Evolutionary conservation across 2,797 vertebrate species (phyloP).

Genomic region (Cottoperca gobio): DNA sequence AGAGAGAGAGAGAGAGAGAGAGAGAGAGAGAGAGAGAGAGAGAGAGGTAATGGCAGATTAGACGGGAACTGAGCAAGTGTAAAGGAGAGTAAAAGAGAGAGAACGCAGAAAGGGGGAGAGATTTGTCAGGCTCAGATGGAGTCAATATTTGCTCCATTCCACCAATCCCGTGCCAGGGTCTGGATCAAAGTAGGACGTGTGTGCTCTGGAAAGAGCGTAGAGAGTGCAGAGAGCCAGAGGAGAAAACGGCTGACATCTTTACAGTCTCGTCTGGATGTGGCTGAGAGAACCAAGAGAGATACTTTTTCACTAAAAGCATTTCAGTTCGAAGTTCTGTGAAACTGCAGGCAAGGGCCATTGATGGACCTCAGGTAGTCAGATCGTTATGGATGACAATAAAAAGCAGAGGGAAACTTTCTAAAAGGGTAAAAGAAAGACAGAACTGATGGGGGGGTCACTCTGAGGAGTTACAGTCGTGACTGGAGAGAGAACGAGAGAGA

Average conservation of each 20-base stretch:
- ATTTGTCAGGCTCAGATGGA: slow-evolving; percentile 77
- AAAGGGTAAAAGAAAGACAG: slow-evolving; percentile 6
- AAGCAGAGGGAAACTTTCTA: neutral
- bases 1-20: slow-evolving; percentile 81
- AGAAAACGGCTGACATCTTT: slow-evolving; percentile 54
- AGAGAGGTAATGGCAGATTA: slow-evolving; percentile 80
- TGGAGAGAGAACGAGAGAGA: too few species aligned
- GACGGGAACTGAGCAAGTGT: slow-evolving; percentile 59
- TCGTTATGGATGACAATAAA: neutral
- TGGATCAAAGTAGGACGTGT: slow-evolving; percentile 73
- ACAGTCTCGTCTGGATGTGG: slow-evolving; percentile 21
- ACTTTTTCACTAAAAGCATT: slow-evolving; percentile 26
- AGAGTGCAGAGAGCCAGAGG: slow-evolving; percentile 37
- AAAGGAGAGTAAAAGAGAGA: slow-evolving; percentile 58
- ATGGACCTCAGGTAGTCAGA: slow-evolving; percentile 7
- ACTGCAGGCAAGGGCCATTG: neutral
- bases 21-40: slow-evolving; percentile 77
- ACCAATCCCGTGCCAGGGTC: slow-evolving; percentile 67
- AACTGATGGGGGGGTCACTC: slow-evolving; percentile 33
- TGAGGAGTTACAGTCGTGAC: slow-evolving; percentile 51
- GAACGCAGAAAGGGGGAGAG: slow-evolving; percentile 51
- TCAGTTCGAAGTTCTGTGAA: slow-evolving; percentile 19
- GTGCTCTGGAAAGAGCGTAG: slow-evolving; percentile 36
- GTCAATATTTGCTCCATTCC: slow-evolving; percentile 87
- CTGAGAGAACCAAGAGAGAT: slow-evolving; percentile 19